Percentiles rank a stretch among this genome's conserved stretches.
Conservation (phyloP, 2,113 vertebrate species). For the Cygnus atratus region DNA sequence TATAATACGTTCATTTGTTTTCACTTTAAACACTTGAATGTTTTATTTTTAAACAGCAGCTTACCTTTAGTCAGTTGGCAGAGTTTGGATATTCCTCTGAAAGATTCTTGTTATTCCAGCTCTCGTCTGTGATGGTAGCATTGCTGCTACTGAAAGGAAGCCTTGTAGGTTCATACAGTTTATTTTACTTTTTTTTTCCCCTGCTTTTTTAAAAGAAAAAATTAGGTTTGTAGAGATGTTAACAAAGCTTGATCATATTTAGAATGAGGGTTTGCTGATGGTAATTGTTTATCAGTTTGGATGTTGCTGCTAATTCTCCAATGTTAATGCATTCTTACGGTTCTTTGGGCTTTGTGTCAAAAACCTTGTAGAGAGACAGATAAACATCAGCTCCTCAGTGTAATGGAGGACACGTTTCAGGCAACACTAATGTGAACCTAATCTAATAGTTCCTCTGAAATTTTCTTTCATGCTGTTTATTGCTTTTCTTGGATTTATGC, state of each 20-base stretch:
- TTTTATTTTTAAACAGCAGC: background rate
- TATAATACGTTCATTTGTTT: background rate
- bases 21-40: background rate
- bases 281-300: background rate
- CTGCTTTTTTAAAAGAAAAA: background rate
- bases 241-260: background rate
- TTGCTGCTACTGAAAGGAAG: background rate
- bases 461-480: background rate
- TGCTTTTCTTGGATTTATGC: background rate
- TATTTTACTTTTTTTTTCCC: background rate
- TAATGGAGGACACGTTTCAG: background rate
- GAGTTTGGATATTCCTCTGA: background rate
- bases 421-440: background rate
- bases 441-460: background rate
- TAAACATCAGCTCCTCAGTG: background rate
- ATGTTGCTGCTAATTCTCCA: background rate
- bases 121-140: fast-evolving
- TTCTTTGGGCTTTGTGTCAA: background rate
- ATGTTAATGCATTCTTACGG: background rate
- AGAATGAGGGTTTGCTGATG: background rate
- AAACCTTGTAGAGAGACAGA: background rate
- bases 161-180: background rate
- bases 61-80: background rate
- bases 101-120: background rate
- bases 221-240: background rate